phyloP scores from a whole-genome alignment of 2,113 vertebrate genomes.

The Marmota flaviventris region DNA sequence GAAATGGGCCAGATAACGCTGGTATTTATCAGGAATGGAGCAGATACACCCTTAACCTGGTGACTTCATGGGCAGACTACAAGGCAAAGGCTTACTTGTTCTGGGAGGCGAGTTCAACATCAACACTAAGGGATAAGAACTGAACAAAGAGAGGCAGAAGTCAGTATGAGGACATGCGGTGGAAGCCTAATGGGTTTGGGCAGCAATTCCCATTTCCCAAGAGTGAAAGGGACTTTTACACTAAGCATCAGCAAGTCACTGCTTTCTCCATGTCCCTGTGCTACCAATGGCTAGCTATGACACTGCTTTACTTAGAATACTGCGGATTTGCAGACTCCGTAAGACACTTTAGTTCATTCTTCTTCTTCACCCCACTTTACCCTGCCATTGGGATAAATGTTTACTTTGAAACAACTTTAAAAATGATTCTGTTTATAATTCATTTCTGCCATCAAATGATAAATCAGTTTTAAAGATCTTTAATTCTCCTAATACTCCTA shows the following conservation, averaged over 20 bases:
- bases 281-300: not conserved
- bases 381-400: not conserved
- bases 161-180: slow-evolving; percentile 73
- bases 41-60: slow-evolving; percentile 82
- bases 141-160: slow-evolving; percentile 76
- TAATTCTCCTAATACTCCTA: not conserved
- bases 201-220: slow-evolving; percentile 46
- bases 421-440: not conserved
- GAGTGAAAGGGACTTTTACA: slow-evolving; percentile 66
- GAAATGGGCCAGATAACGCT: slow-evolving; percentile 82
- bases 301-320: not conserved
- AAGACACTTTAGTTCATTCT: not conserved
- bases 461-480: not conserved
- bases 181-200: slow-evolving; percentile 76
- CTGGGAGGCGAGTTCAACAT: slow-evolving; percentile 77
- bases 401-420: not conserved
- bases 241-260: slow-evolving; percentile 44
- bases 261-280: not conserved
- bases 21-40: slow-evolving; percentile 80
- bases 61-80: slow-evolving; percentile 79
- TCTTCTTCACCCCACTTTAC: not conserved
- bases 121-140: slow-evolving; percentile 74
- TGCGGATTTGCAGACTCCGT: not conserved
- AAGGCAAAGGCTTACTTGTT: slow-evolving; percentile 80
- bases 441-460: not conserved